Conservation (phyloP, 2,113 vertebrate genomes). For the Hemibagrus wyckioides region DNA sequence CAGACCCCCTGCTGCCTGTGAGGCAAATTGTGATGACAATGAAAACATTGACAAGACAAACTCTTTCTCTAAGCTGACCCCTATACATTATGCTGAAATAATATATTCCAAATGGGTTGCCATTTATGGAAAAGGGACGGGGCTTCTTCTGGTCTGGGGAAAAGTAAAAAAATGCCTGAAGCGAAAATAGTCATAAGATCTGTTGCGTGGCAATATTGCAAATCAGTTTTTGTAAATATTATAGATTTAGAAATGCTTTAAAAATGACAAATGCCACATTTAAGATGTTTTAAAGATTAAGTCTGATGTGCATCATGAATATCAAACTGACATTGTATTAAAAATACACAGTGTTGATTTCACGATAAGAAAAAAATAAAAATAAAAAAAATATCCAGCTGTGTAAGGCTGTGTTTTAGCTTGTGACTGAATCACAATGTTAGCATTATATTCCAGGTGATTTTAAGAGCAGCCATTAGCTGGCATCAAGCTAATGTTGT, state of each 20-base stretch:
- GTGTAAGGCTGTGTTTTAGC: conserved; percentile 7
- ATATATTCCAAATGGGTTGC: background rate
- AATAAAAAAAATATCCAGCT: conserved; percentile 15
- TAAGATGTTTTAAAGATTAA: background rate
- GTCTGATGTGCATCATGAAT: background rate
- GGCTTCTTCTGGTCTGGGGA: background rate
- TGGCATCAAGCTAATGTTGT: background rate
- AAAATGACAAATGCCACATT: background rate
- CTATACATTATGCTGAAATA: background rate
- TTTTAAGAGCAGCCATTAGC: background rate
- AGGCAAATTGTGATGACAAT: background rate
- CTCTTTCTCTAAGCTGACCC: too few relatives aligned
- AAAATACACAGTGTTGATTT: background rate
- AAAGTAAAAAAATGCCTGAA: background rate
- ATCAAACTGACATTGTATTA: background rate
- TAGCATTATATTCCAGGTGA: background rate
- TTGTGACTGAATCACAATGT: background rate
- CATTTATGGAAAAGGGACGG: background rate
- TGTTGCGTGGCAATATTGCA: background rate
- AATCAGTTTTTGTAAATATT: background rate
- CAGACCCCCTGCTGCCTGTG: background rate
- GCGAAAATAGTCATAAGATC: background rate
- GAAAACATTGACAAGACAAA: background rate
- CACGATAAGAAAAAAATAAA: too few relatives aligned
- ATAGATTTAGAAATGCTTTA: background rate